Percentiles rank a stretch among this genome's conserved stretches.
Conservation (phyloP, 2,113 vertebrate species). For the Crypturellus undulatus region DNA sequence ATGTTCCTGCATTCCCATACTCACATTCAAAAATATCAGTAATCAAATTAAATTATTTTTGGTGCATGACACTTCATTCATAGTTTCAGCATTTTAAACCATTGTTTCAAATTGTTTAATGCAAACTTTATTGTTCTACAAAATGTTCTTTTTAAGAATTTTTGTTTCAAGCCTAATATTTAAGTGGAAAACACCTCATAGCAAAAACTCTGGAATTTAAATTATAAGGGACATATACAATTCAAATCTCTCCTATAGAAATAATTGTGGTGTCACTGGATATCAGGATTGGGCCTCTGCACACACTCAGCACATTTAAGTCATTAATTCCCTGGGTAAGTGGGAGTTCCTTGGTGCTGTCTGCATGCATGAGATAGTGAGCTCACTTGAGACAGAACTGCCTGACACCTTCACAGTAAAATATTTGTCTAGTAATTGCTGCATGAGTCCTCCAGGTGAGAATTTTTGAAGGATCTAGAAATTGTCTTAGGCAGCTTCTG, state of each 20-base stretch:
- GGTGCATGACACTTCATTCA: not conserved
- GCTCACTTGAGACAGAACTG: not conserved
- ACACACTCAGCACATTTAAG: not conserved
- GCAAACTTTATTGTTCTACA: not conserved
- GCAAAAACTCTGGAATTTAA: not conserved
- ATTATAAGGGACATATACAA: not conserved
- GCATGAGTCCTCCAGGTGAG: not conserved
- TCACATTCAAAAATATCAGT: not conserved
- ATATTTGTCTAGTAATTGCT: not conserved
- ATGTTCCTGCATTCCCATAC: not conserved
- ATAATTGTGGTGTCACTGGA: not conserved
- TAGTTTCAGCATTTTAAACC: not conserved
- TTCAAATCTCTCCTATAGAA: not conserved
- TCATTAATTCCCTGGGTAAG: not conserved
- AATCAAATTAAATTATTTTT: not conserved
- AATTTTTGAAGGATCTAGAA: not conserved
- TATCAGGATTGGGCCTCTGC: not conserved
- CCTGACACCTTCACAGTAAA: not conserved
- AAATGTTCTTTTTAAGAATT: not conserved
- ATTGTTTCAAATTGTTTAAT: not conserved
- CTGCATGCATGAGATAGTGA: not conserved
- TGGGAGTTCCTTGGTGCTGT: not conserved
- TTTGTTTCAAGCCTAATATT: not conserved
- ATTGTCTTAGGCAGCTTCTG: not conserved
- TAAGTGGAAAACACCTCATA: not conserved